These are phyloP conservation scores for Epinephelus awoara DNA, from an alignment of 2,797 vertebrate species.

Conservation along the genomic window DNA sequence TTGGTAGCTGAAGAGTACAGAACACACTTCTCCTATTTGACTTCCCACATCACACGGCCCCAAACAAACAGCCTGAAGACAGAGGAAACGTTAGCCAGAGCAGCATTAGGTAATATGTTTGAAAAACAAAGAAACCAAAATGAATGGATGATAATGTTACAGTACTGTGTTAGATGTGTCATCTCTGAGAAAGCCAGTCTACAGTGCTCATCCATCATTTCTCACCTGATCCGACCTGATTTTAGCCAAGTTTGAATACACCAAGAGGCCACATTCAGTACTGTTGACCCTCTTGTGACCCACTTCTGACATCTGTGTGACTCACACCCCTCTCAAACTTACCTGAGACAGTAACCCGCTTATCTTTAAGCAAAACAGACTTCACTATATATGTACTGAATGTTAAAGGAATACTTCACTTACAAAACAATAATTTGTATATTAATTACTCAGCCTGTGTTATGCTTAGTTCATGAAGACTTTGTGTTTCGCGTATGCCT, in stretches of 20 bases:
- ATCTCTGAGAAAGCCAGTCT: background rate
- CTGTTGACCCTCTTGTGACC: background rate
- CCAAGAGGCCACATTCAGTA: background rate
- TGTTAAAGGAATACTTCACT: too few species aligned
- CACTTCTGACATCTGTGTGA: background rate
- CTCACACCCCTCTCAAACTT: background rate
- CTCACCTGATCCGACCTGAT: slow-evolving; percentile 14
- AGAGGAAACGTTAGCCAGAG: background rate
- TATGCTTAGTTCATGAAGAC: too few species aligned
- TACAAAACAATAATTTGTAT: too few species aligned
- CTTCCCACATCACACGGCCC: slow-evolving; percentile 4
- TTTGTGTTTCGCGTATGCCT: too few species aligned
- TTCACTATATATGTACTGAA: too few species aligned
- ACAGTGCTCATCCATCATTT: slow-evolving; percentile 1
- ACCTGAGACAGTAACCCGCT: background rate
- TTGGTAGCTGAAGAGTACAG: background rate
- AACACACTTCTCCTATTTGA: background rate
- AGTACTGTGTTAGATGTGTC: background rate
- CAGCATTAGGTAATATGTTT: background rate
- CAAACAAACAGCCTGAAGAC: background rate
- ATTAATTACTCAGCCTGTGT: too few species aligned
- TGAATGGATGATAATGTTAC: background rate
- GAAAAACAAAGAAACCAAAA: background rate
- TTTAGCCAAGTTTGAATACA: slow-evolving; percentile 23
- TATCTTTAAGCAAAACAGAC: background rate